Evolutionary conservation across 1,140 invertebrate species (phyloP).

Genomic region (Penaeus japonicus): DNA sequence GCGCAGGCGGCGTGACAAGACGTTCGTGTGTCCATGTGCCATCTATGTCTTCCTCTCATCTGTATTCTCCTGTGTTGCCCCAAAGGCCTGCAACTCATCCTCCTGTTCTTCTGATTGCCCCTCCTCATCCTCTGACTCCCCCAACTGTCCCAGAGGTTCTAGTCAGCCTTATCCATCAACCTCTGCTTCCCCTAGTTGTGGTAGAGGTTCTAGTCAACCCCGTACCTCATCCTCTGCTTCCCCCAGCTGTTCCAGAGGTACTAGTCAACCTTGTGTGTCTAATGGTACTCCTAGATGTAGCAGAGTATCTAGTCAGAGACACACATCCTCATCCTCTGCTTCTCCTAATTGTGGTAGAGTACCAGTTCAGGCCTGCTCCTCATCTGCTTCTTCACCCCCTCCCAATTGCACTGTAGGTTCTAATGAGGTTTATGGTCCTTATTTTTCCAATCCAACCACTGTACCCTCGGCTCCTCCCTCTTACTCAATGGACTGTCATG

Average conservation of each 20-base stretch:
- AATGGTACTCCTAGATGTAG: constrained; percentile 26
- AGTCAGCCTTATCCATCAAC: constrained; percentile 35
- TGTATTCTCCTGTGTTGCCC: constrained; percentile 54
- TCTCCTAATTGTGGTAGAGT: constrained; percentile 16
- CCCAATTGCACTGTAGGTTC: constrained; percentile 7
- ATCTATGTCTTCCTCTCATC: constrained; percentile 56
- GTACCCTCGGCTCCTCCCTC: constrained; percentile 18
- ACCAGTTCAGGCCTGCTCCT: constrained; percentile 19
- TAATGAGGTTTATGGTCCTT: constrained; percentile 30
- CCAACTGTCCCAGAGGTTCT: constrained; percentile 36
- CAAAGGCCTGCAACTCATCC: constrained; percentile 45
- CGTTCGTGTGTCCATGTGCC: constrained; percentile 53
- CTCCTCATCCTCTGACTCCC: constrained; percentile 43
- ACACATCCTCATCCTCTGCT: constrained; percentile 3
- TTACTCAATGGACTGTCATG: constrained; percentile 30
- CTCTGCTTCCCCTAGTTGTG: constrained; percentile 11
- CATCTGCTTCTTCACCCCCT: constrained; percentile 16
- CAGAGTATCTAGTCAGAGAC: constrained; percentile 40
- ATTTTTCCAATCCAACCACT: constrained; percentile 19
- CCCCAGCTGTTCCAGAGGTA: constrained; percentile 2
- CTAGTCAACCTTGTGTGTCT: constrained; percentile 13
- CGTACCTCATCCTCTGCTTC: constrained; percentile 25
- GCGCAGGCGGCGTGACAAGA: constrained; percentile 54
- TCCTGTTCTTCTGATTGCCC: constrained; percentile 36
- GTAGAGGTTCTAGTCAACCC: constrained; percentile 31